These are phyloP conservation scores for Microplitis mediator DNA, from an alignment of 1,140 invertebrate species.

Conservation along the genomic window DNA sequence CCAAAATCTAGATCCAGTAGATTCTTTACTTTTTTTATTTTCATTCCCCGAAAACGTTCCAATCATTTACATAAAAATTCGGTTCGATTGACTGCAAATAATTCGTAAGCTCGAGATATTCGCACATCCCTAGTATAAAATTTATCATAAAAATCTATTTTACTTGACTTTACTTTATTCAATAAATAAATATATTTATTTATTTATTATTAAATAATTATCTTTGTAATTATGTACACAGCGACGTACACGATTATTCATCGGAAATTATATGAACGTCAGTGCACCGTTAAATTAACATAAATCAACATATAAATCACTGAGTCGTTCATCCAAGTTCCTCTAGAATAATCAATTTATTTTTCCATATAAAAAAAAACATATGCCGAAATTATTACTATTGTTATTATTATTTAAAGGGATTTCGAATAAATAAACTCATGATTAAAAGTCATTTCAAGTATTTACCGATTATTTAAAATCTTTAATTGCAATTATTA, in stretches of 20 bases:
- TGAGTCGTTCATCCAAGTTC: conserved; percentile 19
- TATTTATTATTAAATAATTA: conserved; percentile 6
- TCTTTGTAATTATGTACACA: conserved; percentile 25
- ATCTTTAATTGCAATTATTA: background rate
- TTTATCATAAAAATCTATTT: conserved; percentile 6
- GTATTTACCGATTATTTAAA: background rate
- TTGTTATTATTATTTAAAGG: background rate
- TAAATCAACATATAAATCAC: background rate
- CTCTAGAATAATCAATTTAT: conserved; percentile 20
- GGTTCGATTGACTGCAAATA: too few species aligned
- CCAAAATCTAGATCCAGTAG: too few species aligned
- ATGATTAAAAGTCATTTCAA: conserved; percentile 1
- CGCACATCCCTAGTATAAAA: background rate
- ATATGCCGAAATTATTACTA: conserved; percentile 7
- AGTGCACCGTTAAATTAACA: background rate
- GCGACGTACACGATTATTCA: conserved; percentile 25
- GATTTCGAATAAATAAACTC: background rate
- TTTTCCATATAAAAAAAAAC: background rate
- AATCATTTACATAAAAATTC: too few species aligned
- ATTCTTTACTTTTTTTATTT: too few species aligned
- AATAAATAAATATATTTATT: conserved; percentile 6
- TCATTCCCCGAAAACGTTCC: too few species aligned
- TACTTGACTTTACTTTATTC: conserved; percentile 25
- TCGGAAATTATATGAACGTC: conserved; percentile 22
- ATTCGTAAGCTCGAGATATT: too few species aligned